phyloP scores from a whole-genome alignment of 2,113 vertebrate genomes.

The Puma concolor region DNA sequence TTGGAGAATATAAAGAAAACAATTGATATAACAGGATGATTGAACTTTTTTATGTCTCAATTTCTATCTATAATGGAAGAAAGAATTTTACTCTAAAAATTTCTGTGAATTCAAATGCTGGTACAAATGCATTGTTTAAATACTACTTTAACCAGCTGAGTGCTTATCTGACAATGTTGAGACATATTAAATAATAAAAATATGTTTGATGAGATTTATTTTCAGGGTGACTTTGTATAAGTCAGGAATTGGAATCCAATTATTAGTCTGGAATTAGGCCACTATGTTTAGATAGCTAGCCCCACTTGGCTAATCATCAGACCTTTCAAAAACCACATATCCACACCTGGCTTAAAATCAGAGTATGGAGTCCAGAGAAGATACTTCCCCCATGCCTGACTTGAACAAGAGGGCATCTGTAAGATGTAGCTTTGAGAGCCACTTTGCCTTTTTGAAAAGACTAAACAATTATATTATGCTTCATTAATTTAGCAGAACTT shows the following conservation, averaged over 20 bases:
- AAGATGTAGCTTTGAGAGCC: not conserved
- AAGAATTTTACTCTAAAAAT: not conserved
- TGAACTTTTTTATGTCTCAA: not conserved
- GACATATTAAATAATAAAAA: not conserved
- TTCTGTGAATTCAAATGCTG: not conserved
- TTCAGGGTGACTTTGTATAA: not conserved
- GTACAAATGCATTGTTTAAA: not conserved
- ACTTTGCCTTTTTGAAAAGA: conserved; percentile 11
- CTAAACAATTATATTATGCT: not conserved
- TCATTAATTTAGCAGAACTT: conserved; percentile 37
- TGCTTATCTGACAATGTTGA: not conserved
- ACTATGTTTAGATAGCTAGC: not conserved
- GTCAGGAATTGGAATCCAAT: not conserved
- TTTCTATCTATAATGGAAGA: conserved; percentile 28
- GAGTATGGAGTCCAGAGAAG: not conserved
- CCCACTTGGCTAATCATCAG: not conserved
- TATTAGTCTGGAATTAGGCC: not conserved
- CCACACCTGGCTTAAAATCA: not conserved
- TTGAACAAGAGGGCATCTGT: not conserved
- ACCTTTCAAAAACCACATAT: not conserved
- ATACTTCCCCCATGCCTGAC: not conserved
- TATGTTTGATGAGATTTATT: not conserved
- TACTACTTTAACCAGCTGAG: not conserved
- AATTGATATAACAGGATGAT: not conserved
- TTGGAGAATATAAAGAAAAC: not conserved